Percentiles rank a stretch among this genome's conserved stretches.
Conservation (phyloP, 2,113 vertebrate genomes). For the Rhagologus leucostigma region DNA sequence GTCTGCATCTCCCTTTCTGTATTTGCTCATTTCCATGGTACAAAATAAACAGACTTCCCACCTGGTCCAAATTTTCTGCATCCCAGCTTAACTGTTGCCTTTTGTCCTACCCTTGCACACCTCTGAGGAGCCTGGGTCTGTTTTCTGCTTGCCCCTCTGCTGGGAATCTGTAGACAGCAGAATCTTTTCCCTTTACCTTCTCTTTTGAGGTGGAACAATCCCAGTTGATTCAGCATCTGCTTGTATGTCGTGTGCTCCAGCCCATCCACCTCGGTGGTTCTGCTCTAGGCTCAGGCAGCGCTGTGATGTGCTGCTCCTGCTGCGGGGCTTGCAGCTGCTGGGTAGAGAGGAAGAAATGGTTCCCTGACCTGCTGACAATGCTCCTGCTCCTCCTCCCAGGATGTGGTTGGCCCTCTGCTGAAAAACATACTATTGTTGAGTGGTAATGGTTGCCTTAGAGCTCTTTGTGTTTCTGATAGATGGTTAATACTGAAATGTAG, state of each 20-base stretch:
- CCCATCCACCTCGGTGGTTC: neutral
- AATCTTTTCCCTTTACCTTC: neutral
- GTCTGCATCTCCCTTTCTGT: neutral
- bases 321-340: neutral
- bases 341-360: neutral
- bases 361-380: neutral
- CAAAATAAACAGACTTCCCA: neutral
- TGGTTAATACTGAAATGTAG: neutral
- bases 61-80: neutral
- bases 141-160: neutral
- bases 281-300: neutral
- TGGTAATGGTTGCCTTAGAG: neutral
- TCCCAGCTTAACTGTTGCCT: neutral
- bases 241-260: neutral
- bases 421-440: neutral
- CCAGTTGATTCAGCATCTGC: neutral
- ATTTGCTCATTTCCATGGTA: neutral
- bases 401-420: neutral
- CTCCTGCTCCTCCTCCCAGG: neutral
- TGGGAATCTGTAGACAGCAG: neutral
- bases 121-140: neutral
- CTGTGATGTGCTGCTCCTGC: neutral
- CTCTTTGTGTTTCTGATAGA: neutral
- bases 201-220: neutral
- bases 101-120: neutral